Conservation (phyloP, 30 jellyfish, hydroid and myxozoan genomes). For the Rhopilema esculentum region DNA sequence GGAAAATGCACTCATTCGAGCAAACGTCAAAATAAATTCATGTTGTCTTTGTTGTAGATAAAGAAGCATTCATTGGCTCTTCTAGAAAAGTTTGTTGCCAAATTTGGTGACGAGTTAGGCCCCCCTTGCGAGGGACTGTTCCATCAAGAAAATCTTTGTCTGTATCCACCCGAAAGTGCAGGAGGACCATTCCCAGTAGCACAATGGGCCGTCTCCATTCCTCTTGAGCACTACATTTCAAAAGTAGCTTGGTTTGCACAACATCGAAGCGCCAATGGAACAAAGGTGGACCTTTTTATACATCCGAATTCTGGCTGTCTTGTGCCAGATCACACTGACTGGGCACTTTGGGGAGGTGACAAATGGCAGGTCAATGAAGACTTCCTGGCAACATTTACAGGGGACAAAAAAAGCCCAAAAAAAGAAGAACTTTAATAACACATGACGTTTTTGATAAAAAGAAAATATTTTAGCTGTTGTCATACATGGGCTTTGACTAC, state of each 20-base stretch:
- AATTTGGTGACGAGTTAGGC: slow-evolving; percentile 20
- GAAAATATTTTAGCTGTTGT: too few species aligned
- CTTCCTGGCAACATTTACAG: slow-evolving; percentile 2
- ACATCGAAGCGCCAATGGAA: slow-evolving; percentile 34
- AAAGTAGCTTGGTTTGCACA: slow-evolving; percentile 62
- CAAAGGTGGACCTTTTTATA: slow-evolving; percentile 34
- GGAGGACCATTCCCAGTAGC: slow-evolving; percentile 51
- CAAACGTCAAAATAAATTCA: too few species aligned
- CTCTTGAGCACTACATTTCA: slow-evolving; percentile 29
- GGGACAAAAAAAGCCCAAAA: slow-evolving; percentile 32
- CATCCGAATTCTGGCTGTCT: slow-evolving; percentile 60
- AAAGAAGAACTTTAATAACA: slow-evolving; percentile 13
- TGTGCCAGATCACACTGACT: slow-evolving; percentile 44
- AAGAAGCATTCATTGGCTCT: slow-evolving; percentile 36
- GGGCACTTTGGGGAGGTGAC: slow-evolving; percentile 65
- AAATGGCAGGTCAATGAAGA: slow-evolving; percentile 42
- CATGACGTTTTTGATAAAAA: neutral
- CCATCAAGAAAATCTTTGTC: slow-evolving; percentile 46
- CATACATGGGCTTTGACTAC: too few species aligned
- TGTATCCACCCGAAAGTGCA: slow-evolving; percentile 11
- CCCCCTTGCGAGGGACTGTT: slow-evolving; percentile 27
- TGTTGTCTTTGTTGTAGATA: slow-evolving; percentile 1
- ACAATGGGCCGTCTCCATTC: slow-evolving; percentile 44
- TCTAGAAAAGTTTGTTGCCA: slow-evolving; percentile 17
- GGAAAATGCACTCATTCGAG: too few species aligned